Evolutionary conservation across 53 echinoderm and acorn worm species (phyloP), one percentile per base, ranked within the genome.

Genomic region (Luidia sarsii): DNA sequence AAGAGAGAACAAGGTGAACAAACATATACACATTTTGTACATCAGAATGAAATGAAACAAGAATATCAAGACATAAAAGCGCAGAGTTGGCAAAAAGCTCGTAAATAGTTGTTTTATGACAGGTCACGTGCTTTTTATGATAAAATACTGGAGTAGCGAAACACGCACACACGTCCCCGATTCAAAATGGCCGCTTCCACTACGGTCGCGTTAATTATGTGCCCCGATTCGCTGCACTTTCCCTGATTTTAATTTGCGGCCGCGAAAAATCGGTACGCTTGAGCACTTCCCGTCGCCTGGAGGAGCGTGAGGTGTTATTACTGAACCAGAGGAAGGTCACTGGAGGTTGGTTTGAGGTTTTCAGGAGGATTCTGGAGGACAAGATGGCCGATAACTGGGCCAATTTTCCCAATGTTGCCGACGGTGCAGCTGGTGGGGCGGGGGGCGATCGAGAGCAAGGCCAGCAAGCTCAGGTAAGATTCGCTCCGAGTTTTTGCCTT

Each of bases 381-480:
- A n/a, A 35, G 30, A 89, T 89, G 89, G 84, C 89, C 50, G 89
- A 84, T 38, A 89, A 89, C 46, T 89, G 89, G 89, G 89, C 89
- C 2, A 84, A 36, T 53, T 89, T 89, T 59, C 70, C 79, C 41
- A n/a, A n/a, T n/a, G 41, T 41, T 11, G 41, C 6, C 6, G 41
- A 11, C 41, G 41, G 41, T 41, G 41, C 6, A 7, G 15, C 31
- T n/a, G 68, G 51, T 15, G 67, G 38, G 3, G 75, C 75, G 10
- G 77, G 50, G 79, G 84, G 65, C 8, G 39, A 64, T 16, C 48
- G 32, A 41, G 41, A 77, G 18, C 67, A 85, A 50, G 75, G 27
- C 7, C 41, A 62, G 41, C 57, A 20, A 56, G 21, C 21, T n/a
- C 41, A 41, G 41, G 41, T 41, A 41, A 6, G 41, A 6, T 41